Evolutionary conservation across 2,888 invertebrate species (phyloP).

Genomic region (Lycia hirtaria): DNA sequence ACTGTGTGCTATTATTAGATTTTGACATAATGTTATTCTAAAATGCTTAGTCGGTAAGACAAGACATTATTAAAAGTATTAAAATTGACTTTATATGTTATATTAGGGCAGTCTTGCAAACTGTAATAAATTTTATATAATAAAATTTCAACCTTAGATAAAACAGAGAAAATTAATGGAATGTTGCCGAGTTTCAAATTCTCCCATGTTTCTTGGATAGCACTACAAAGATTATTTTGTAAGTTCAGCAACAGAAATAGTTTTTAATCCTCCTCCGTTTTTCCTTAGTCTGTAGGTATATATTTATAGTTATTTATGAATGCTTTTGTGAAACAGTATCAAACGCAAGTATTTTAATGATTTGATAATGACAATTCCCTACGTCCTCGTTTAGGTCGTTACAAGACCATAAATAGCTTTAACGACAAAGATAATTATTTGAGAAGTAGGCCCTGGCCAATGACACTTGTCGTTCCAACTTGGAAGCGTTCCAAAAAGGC

Average conservation of each 20-base stretch:
- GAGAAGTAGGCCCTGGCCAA: constrained; percentile 36
- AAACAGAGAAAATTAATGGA: not conserved
- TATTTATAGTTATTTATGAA: too few species aligned
- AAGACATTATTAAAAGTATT: too few species aligned
- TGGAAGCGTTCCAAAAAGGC: constrained; percentile 41
- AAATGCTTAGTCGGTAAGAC: too few species aligned
- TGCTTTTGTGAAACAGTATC: not conserved
- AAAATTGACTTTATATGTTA: too few species aligned
- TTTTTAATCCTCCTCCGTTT: too few species aligned
- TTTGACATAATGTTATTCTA: too few species aligned
- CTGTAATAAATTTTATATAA: not conserved
- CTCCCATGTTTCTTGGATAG: not conserved
- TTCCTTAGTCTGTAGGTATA: too few species aligned
- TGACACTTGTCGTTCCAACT: constrained; percentile 35
- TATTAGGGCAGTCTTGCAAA: too few species aligned
- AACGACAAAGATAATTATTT: constrained; percentile 15
- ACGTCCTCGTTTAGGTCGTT: not conserved
- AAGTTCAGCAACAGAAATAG: too few species aligned
- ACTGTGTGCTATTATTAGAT: not conserved
- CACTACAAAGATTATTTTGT: too few species aligned
- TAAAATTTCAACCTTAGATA: not conserved
- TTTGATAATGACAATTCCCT: not conserved
- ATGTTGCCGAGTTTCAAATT: not conserved
- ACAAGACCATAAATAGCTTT: constrained; percentile 12
- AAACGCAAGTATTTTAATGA: not conserved